Evolutionary conservation across 2,888 invertebrate genomes (phyloP).

Genomic region (Pristionchus arcanus): DNA sequence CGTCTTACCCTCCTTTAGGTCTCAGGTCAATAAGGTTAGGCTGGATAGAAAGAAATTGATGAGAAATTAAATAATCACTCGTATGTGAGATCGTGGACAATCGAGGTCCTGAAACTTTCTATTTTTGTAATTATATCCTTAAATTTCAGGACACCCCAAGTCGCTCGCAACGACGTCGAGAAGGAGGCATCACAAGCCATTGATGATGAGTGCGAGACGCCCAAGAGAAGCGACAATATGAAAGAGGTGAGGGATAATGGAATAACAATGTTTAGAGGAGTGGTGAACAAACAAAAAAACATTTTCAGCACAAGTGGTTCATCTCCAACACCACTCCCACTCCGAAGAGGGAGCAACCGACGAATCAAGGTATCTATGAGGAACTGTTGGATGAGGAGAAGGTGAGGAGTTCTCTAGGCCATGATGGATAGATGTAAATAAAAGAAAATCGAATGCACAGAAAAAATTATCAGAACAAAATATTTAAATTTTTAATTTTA

Average conservation of each 20-base stretch:
- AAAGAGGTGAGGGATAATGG: neutral
- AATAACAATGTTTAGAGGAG: no score
- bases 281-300: no score
- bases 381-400: slow-evolving; percentile 52
- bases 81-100: no score
- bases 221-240: neutral
- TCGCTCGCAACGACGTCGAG: neutral
- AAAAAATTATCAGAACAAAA: neutral
- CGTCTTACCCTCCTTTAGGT: neutral
- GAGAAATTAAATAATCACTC: no score
- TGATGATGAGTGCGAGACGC: slow-evolving; percentile 17
- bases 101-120: no score
- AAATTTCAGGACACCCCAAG: slow-evolving; percentile 48
- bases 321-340: slow-evolving; percentile 38
- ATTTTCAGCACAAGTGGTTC: slow-evolving; percentile 44
- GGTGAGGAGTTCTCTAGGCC: neutral
- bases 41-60: no score
- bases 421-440: no score
- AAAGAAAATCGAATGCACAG: no score
- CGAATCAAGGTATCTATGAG: neutral
- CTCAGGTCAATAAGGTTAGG: no score
- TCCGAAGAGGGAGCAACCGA: neutral
- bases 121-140: no score
- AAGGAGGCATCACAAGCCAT: neutral
- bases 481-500: neutral